A percentile compares a stretch with the other conserved stretches of the same genome.
Evolutionary conservation across 1,140 invertebrate genomes (phyloP).

Genomic region (Akabosia matsudoensis): DNA sequence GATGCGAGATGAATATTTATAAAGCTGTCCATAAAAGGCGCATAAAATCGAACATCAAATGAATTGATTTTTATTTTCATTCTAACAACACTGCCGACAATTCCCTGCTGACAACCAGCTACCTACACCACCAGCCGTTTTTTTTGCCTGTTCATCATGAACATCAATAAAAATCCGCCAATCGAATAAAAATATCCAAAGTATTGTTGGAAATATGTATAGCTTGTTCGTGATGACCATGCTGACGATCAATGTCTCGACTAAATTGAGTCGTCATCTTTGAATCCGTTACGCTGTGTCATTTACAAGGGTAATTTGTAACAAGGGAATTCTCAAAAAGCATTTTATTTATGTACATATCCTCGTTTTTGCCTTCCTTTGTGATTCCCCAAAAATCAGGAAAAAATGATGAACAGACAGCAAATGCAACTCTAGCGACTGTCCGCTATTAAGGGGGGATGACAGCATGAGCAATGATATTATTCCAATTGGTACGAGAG

Average conservation of each 20-base stretch:
- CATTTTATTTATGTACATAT: background rate
- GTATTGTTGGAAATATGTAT: background rate
- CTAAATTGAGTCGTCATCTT: background rate
- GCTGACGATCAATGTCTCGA: background rate
- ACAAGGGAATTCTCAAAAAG: background rate
- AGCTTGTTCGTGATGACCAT: background rate
- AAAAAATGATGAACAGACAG: background rate
- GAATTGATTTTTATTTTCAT: background rate
- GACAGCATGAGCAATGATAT: slow-evolving; percentile 15
- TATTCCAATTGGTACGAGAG: background rate
- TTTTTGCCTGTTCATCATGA: background rate
- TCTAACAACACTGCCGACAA: background rate
- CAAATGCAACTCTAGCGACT: background rate
- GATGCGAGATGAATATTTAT: background rate
- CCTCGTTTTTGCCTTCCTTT: background rate
- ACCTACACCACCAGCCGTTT: background rate
- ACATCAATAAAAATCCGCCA: background rate
- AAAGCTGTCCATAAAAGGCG: background rate
- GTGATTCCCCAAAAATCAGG: background rate
- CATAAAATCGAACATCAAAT: background rate
- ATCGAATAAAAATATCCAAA: background rate
- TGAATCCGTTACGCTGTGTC: background rate
- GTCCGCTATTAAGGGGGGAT: background rate
- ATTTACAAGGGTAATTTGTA: slow-evolving; percentile 7
- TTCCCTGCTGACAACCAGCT: background rate